These are phyloP conservation scores for Congeria kusceri DNA, from an alignment of 2,888 invertebrate genomes.

Conservation along the genomic window DNA sequence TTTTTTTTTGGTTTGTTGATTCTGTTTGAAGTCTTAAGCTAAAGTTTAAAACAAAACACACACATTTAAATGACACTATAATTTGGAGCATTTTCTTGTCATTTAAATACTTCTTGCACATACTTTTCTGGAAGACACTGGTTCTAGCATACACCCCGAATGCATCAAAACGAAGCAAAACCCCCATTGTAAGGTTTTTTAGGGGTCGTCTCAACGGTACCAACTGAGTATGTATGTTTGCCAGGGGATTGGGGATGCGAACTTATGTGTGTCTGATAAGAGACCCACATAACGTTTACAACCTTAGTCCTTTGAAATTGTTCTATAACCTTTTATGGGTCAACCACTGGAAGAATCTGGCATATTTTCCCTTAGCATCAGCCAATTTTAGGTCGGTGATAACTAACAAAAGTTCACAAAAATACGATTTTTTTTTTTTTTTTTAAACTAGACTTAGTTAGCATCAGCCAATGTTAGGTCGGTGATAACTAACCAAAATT, in stretches of 20 bases:
- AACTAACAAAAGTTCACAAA: constrained; percentile 42
- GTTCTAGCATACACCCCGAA: too few species aligned
- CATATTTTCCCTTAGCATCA: constrained; percentile 48
- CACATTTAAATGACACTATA: too few species aligned
- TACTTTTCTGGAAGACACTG: too few species aligned
- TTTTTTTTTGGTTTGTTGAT: too few species aligned
- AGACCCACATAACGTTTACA: constrained; percentile 57
- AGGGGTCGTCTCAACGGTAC: background rate
- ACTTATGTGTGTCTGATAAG: constrained; percentile 52
- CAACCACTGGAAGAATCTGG: constrained; percentile 50
- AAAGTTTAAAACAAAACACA: too few species aligned
- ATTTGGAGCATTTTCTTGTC: too few species aligned
- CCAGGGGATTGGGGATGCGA: constrained; percentile 56
- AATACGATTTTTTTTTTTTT: background rate
- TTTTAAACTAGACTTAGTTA: too few species aligned
- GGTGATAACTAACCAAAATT: constrained; percentile 45
- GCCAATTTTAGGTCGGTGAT: constrained; percentile 64
- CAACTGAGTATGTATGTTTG: constrained; percentile 52
- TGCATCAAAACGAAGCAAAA: too few species aligned
- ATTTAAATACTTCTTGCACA: too few species aligned
- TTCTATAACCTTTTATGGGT: constrained; percentile 32
- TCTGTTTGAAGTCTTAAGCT: too few species aligned
- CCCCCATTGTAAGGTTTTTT: background rate
- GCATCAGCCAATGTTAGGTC: constrained; percentile 61
- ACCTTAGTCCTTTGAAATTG: constrained; percentile 44